Conservation (phyloP, 2,797 vertebrate species). For the Peromyscus nudipes region DNA sequence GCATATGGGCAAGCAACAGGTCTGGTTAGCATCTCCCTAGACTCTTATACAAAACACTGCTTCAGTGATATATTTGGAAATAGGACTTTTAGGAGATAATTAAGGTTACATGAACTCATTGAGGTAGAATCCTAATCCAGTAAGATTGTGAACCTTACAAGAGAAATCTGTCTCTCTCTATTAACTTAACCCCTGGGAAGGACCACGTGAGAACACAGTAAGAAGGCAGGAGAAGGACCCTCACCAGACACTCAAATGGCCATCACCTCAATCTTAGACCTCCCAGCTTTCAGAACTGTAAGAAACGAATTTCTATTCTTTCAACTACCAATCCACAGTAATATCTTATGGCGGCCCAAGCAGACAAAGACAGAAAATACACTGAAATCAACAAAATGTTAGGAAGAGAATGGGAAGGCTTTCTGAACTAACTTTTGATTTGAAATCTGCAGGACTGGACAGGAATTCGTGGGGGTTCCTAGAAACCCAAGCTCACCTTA, state of each 20-base stretch:
- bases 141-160: neutral
- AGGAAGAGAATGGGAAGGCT: neutral
- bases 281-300: neutral
- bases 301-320: slow-evolving; percentile 10
- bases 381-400: neutral
- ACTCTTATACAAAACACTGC: neutral
- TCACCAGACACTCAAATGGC: neutral
- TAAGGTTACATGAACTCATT: neutral
- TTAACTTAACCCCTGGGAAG: neutral
- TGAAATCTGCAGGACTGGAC: neutral
- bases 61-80: neutral
- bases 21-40: neutral
- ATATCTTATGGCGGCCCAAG: neutral
- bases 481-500: neutral
- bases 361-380: neutral
- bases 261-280: neutral
- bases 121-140: neutral
- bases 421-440: neutral
- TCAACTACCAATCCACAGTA: neutral
- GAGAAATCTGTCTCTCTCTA: neutral
- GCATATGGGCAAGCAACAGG: neutral
- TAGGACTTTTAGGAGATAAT: slow-evolving; percentile 1
- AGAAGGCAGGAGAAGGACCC: neutral
- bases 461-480: neutral
- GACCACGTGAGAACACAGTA: neutral